These are phyloP conservation scores for Pygmarrhopalites habei DNA, from an alignment of 1,140 invertebrate genomes.

Conservation along the genomic window DNA sequence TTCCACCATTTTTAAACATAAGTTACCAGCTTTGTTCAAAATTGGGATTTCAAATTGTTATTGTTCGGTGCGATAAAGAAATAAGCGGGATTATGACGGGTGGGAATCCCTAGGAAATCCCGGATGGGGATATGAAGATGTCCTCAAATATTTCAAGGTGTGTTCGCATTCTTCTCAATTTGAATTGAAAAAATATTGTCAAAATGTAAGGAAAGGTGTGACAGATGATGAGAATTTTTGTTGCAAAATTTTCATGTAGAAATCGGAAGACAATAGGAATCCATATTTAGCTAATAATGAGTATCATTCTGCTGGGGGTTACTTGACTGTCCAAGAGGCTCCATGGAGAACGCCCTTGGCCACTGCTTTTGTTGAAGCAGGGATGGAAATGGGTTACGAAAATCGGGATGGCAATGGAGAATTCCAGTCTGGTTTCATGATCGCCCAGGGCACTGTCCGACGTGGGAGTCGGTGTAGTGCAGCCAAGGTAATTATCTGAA, in stretches of 20 bases:
- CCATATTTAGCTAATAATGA: slow-evolving; percentile 63
- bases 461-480: slow-evolving; percentile 79
- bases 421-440: slow-evolving; percentile 74
- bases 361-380: slow-evolving; percentile 74
- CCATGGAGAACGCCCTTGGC: slow-evolving; percentile 74
- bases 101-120: slow-evolving; percentile 86
- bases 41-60: no score
- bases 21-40: no score
- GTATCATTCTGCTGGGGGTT: slow-evolving; percentile 68
- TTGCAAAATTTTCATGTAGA: no score
- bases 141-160: slow-evolving; percentile 76
- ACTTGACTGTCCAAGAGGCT: slow-evolving; percentile 72
- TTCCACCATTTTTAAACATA: no score
- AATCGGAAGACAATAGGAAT: slow-evolving; percentile 80
- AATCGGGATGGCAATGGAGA: slow-evolving; percentile 80
- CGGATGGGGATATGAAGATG: slow-evolving; percentile 83
- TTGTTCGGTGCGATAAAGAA: no score
- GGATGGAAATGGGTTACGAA: slow-evolving; percentile 76
- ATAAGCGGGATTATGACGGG: slow-evolving; percentile 85
- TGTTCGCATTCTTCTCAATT: background rate
- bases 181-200: slow-evolving; percentile 37
- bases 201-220: slow-evolving; percentile 37
- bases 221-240: no score
- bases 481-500: slow-evolving; percentile 74
- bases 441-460: slow-evolving; percentile 80